A percentile compares a stretch with the other conserved stretches of the same genome.
phyloP scores from a whole-genome alignment of 1,140 invertebrate species.

The Zaprionus davidi region DNA sequence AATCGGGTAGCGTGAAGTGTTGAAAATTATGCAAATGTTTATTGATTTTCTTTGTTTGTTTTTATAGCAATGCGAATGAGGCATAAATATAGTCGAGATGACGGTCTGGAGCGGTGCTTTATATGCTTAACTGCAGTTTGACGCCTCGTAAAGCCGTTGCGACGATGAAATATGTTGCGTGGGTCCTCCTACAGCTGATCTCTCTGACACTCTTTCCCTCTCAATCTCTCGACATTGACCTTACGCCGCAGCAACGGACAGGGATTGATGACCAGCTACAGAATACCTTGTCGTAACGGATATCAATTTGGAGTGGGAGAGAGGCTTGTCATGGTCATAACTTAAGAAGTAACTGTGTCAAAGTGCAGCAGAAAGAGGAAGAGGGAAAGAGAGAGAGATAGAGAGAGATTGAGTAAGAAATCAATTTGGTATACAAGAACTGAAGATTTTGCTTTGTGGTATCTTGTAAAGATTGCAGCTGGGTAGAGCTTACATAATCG shows the following conservation, averaged over 20 bases:
- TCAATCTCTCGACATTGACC: slow-evolving; percentile 61
- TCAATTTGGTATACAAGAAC: slow-evolving; percentile 5
- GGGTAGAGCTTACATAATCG: neutral
- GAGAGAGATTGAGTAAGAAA: neutral
- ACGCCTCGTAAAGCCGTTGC: slow-evolving; percentile 36
- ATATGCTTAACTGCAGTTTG: slow-evolving; percentile 41
- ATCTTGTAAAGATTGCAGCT: neutral
- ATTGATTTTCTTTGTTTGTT: slow-evolving; percentile 65
- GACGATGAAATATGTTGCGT: slow-evolving; percentile 31
- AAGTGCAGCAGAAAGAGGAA: neutral
- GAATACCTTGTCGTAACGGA: neutral
- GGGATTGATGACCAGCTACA: slow-evolving; percentile 42
- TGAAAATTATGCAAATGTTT: slow-evolving; percentile 71
- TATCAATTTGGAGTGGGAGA: neutral
- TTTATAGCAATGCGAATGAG: slow-evolving; percentile 46
- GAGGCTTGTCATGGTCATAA: slow-evolving; percentile 1
- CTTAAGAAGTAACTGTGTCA: slow-evolving; percentile 4
- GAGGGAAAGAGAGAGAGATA: neutral
- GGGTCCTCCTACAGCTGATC: slow-evolving; percentile 3
- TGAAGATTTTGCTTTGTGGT: neutral
- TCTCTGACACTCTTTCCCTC: slow-evolving; percentile 12
- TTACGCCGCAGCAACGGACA: slow-evolving; percentile 43
- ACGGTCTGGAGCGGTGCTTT: neutral
- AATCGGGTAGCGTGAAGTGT: slow-evolving; percentile 53
- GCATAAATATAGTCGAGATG: slow-evolving; percentile 49